Percentiles rank a stretch among this genome's conserved stretches.
These are phyloP conservation scores for Chironomus tepperi DNA, from an alignment of 1,140 invertebrate species.

Conservation along the genomic window DNA sequence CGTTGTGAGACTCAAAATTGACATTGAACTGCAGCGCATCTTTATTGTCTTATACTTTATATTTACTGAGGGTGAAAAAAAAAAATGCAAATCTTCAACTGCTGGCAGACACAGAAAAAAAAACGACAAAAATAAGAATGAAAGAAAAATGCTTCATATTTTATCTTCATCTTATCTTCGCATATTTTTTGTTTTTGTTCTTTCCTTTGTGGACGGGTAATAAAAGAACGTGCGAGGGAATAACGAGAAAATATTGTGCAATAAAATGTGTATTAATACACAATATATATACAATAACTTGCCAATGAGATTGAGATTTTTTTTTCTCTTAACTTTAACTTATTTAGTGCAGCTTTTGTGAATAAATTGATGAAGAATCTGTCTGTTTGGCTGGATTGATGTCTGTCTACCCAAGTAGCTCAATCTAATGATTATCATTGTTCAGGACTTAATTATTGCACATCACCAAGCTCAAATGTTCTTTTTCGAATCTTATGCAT, in stretches of 20 bases:
- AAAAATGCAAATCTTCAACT: too few relatives aligned
- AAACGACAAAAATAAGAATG: not conserved
- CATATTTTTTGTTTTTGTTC: not conserved
- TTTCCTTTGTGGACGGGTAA: not conserved
- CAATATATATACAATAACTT: constrained; percentile 6
- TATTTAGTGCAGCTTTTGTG: too few relatives aligned
- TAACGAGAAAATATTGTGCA: constrained; percentile 8
- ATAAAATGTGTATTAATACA: constrained; percentile 10
- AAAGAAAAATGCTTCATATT: constrained; percentile 4
- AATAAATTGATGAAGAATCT: too few relatives aligned
- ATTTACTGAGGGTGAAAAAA: not conserved
- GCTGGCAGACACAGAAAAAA: not conserved
- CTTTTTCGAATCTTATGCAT: too few relatives aligned
- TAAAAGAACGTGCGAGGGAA: constrained; percentile 5
- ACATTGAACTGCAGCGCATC: not conserved
- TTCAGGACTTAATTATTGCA: too few relatives aligned
- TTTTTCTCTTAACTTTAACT: not conserved
- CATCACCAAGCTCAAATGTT: too few relatives aligned
- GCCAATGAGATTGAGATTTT: constrained; percentile 8
- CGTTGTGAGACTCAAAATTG: not conserved
- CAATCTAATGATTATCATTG: too few relatives aligned
- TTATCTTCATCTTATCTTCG: constrained; percentile 13
- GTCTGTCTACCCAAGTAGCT: too few relatives aligned
- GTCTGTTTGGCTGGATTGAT: too few relatives aligned
- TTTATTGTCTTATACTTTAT: not conserved